Conservation (phyloP, 37 sponge, comb jelly and placozoan species). For the Ianthella basta region DNA sequence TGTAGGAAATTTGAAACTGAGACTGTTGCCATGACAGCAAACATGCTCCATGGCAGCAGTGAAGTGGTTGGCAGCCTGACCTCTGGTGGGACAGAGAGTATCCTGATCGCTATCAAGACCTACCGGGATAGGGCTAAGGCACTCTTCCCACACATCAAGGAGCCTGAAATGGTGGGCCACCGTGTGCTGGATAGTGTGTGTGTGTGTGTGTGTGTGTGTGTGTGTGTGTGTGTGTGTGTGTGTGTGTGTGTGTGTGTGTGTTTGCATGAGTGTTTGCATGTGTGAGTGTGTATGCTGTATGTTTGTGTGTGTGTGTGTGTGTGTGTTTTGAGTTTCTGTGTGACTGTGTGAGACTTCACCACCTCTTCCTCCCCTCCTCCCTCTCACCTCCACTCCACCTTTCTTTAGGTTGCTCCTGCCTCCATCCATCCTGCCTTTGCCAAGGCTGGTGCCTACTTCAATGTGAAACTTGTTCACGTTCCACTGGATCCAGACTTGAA, state of each 20-base stretch:
- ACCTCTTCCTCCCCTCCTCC: neutral
- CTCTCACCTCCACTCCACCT: neutral
- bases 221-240: constrained; percentile 37
- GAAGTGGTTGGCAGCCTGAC: constrained; percentile 56
- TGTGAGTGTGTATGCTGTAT: constrained; percentile 2
- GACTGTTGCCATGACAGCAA: constrained; percentile 47
- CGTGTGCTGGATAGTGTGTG: constrained; percentile 21
- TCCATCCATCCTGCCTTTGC: constrained; percentile 90
- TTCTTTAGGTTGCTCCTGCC: constrained; percentile 81
- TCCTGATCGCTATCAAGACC: constrained; percentile 87
- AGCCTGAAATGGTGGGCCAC: constrained; percentile 72
- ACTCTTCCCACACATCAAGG: constrained; percentile 71
- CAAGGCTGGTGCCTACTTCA: constrained; percentile 88
- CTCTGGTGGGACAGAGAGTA: constrained; percentile 93
- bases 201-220: constrained; percentile 41
- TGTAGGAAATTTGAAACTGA: constrained; percentile 78
- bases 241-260: constrained; percentile 46
- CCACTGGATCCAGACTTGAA: constrained; percentile 51
- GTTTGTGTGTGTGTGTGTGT: neutral
- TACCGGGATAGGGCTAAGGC: constrained; percentile 82
- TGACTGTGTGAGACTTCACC: neutral
- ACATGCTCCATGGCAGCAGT: constrained; percentile 25
- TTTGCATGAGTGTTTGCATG: constrained; percentile 47
- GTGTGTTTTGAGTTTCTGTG: neutral
- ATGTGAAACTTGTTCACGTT: constrained; percentile 62